Evolutionary conservation across 2,797 vertebrate genomes (phyloP).

Genomic region (Chaetodon trifasciatus): DNA sequence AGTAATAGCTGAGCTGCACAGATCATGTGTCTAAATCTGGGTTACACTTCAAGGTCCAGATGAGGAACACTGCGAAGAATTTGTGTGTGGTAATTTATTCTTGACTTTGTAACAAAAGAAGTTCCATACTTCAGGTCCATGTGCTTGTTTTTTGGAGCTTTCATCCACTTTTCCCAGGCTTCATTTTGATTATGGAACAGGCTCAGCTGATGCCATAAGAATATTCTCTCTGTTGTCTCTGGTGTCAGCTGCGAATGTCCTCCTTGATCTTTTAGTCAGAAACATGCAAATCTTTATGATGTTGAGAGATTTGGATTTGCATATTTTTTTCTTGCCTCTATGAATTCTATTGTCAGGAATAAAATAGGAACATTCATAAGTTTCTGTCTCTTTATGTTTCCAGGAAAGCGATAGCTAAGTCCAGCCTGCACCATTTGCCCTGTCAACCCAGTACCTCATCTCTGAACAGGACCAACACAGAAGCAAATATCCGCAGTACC

Average conservation of each 20-base stretch:
- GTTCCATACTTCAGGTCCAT: too few species aligned
- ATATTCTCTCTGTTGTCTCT: too few species aligned
- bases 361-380: neutral
- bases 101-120: too few species aligned
- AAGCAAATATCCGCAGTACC: slow-evolving; percentile 88
- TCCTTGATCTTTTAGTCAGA: neutral
- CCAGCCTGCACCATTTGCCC: slow-evolving; percentile 91
- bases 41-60: too few species aligned
- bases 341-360: neutral
- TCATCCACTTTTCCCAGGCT: too few species aligned
- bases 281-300: neutral
- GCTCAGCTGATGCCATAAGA: too few species aligned
- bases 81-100: too few species aligned
- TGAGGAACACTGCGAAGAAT: too few species aligned
- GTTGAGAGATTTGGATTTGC: neutral
- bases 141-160: too few species aligned
- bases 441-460: slow-evolving; percentile 85
- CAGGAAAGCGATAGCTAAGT: slow-evolving; percentile 97
- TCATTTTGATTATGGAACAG: too few species aligned
- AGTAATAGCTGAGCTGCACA: too few species aligned
- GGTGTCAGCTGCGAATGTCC: neutral
- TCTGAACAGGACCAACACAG: slow-evolving; percentile 83
- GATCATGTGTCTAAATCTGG: too few species aligned
- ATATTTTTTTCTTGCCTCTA: neutral
- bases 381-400: slow-evolving; percentile 51